phyloP scores from a whole-genome alignment of 2,113 vertebrate species.

The Hylia prasina region DNA sequence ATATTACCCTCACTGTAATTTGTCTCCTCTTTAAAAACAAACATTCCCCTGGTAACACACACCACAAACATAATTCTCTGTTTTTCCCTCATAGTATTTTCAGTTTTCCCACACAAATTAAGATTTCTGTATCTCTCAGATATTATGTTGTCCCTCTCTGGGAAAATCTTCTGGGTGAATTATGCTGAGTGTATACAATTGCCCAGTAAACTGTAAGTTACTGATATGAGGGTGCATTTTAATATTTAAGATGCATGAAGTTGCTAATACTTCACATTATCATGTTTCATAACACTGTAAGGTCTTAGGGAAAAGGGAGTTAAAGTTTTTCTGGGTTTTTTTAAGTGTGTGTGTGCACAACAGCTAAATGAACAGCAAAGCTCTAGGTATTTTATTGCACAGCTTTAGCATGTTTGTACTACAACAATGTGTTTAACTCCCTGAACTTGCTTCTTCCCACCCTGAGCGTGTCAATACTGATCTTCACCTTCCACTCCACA shows the following conservation, averaged over 20 bases:
- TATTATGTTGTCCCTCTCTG: background rate
- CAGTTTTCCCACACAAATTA: background rate
- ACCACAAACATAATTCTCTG: background rate
- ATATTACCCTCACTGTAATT: background rate
- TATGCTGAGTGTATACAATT: background rate
- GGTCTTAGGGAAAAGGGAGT: background rate
- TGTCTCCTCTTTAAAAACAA: background rate
- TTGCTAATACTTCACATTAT: background rate
- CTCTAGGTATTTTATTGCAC: background rate
- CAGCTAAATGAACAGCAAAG: background rate
- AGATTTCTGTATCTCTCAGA: background rate
- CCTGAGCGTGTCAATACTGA: background rate
- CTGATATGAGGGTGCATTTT: background rate
- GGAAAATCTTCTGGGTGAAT: background rate
- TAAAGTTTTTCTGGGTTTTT: fast-evolving
- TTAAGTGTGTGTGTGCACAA: background rate
- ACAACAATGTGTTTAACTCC: background rate
- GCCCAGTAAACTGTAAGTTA: background rate
- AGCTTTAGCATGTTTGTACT: background rate
- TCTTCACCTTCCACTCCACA: background rate
- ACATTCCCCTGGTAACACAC: background rate
- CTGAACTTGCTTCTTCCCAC: background rate
- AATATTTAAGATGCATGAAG: background rate
- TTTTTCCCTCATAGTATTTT: background rate
- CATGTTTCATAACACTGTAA: background rate